Conservation (phyloP, 2,113 vertebrate genomes). For the Hassar affinis region DNA sequence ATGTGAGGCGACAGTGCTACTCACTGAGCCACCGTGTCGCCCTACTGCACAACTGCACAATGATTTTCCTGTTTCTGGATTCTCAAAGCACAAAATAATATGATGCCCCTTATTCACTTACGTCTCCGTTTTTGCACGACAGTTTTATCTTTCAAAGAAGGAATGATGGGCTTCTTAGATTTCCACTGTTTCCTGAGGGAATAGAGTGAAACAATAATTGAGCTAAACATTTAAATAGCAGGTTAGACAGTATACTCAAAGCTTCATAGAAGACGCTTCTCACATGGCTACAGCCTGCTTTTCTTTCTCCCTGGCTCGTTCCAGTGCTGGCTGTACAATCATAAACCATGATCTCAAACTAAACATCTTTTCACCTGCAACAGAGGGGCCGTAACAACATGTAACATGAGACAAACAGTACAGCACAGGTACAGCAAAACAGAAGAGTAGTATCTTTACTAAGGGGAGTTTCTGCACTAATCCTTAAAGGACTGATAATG, state of each 20-base stretch:
- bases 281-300: slow-evolving; percentile 42
- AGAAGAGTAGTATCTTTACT: neutral
- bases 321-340: slow-evolving; percentile 41
- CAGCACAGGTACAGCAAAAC: neutral
- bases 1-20: too few relatives aligned
- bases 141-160: neutral
- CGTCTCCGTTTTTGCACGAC: slow-evolving; percentile 50
- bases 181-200: slow-evolving; percentile 48
- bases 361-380: slow-evolving; percentile 44
- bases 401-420: neutral
- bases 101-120: slow-evolving; percentile 35
- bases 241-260: neutral
- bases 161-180: slow-evolving; percentile 41
- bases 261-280: neutral
- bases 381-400: neutral
- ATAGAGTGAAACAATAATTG: neutral
- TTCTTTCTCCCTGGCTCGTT: slow-evolving; percentile 41
- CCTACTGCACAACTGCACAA: neutral
- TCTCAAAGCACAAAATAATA: neutral
- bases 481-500: neutral
- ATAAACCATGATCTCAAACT: slow-evolving; percentile 49
- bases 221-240: neutral
- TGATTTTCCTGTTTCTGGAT: neutral
- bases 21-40: too few relatives aligned
- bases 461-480: neutral